Percentiles rank a stretch among this genome's conserved stretches.
Evolutionary conservation across 2,888 invertebrate genomes (phyloP).

Genomic region (Athripsodes cinereus): DNA sequence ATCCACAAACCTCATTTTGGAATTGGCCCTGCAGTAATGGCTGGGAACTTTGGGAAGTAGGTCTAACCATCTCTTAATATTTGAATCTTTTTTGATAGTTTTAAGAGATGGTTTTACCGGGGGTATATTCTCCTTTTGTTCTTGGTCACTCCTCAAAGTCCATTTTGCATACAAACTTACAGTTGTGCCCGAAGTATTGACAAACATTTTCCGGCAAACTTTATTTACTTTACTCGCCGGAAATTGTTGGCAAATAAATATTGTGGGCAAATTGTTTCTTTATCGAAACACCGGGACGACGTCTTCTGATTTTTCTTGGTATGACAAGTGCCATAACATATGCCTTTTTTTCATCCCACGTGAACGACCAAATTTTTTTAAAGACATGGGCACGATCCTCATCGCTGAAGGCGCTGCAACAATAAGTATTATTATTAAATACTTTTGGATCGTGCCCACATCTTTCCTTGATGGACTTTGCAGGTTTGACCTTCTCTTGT

Average conservation of each 20-base stretch:
- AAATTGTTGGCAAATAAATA: neutral
- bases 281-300: neutral
- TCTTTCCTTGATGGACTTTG: neutral
- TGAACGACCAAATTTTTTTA: neutral
- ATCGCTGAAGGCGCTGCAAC: neutral
- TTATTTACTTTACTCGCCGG: neutral
- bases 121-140: neutral
- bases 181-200: neutral
- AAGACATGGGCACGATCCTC: slow-evolving; percentile 2
- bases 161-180: neutral
- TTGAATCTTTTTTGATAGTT: neutral
- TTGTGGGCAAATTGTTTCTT: neutral
- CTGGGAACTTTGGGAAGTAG: slow-evolving; percentile 4
- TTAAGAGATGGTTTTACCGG: neutral
- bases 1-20: slow-evolving; percentile 4
- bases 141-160: neutral
- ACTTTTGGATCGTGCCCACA: slow-evolving; percentile 1
- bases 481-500: neutral
- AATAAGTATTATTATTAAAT: neutral
- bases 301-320: neutral
- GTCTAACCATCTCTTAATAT: slow-evolving; percentile 4
- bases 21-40: slow-evolving; percentile 7
- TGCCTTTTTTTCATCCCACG: neutral
- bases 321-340: neutral
- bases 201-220: neutral